Percentiles rank a stretch among this genome's conserved stretches.
Evolutionary conservation across 2,888 invertebrate genomes (phyloP).

Genomic region (Ennomos erosarius): DNA sequence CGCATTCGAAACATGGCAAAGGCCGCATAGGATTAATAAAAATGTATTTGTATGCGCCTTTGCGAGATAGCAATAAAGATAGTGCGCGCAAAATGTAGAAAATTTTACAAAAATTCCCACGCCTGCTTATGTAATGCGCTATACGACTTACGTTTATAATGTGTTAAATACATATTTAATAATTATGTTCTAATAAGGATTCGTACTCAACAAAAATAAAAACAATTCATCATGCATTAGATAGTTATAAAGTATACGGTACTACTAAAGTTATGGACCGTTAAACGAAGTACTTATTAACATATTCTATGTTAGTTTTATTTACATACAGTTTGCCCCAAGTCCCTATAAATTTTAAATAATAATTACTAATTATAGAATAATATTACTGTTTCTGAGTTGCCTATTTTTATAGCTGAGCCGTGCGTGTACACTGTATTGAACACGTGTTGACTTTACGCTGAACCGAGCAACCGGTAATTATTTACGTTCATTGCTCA

Average conservation of each 20-base stretch:
- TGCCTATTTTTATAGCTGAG: conserved; percentile 39
- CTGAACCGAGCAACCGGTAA: conserved; percentile 55
- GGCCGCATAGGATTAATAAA: conserved; percentile 45
- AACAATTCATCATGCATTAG: no score
- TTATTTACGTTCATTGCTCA: conserved; percentile 62
- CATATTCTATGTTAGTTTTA: no score
- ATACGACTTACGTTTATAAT: no score
- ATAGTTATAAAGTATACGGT: no score
- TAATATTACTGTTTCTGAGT: conserved; percentile 21
- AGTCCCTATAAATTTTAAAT: no score
- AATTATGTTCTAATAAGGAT: no score
- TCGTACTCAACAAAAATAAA: no score
- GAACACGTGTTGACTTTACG: conserved; percentile 61
- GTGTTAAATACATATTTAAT: no score
- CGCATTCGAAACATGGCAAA: conserved; percentile 13
- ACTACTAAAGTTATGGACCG: no score
- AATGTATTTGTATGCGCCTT: conserved; percentile 38
- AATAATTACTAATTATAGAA: conserved; percentile 18
- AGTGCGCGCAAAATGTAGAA: conserved; percentile 21
- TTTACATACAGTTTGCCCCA: no score
- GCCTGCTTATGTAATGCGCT: no score
- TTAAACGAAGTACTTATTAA: no score
- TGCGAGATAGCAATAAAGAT: conserved; percentile 31
- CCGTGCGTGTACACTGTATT: conserved; percentile 42
- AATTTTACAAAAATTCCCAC: background rate